A percentile compares a stretch with the other conserved stretches of the same genome.
Evolutionary conservation across 2,113 vertebrate genomes (phyloP).

Genomic region (Noturus placidus): DNA sequence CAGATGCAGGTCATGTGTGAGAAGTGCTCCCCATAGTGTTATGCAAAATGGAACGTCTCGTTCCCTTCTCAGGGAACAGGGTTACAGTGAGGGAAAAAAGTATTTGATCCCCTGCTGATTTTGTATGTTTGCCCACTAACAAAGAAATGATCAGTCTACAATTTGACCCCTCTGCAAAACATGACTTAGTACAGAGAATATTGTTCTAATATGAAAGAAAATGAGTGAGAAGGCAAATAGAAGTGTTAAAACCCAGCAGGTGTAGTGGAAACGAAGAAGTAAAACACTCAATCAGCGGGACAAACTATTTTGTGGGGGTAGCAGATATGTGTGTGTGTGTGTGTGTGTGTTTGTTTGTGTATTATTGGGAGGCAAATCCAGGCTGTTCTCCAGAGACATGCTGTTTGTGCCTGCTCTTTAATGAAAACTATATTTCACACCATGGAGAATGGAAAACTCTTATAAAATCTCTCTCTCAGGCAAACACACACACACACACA

Average conservation of each 20-base stretch:
- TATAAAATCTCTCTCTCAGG: neutral
- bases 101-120: too few species aligned
- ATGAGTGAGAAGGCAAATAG: neutral
- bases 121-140: too few species aligned
- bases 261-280: neutral
- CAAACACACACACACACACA: slow-evolving; percentile 17
- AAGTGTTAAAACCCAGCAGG: slow-evolving; percentile 6
- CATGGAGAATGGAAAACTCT: neutral
- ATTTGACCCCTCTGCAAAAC: too few species aligned
- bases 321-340: slow-evolving; percentile 33
- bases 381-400: slow-evolving; percentile 4
- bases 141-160: too few species aligned
- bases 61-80: too few species aligned
- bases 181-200: too few species aligned
- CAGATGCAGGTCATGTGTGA: too few species aligned
- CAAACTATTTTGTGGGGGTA: neutral
- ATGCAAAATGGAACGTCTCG: too few species aligned
- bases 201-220: neutral
- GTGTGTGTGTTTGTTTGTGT: slow-evolving; percentile 35
- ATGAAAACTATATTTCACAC: slow-evolving; percentile 54
- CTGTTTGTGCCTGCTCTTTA: slow-evolving; percentile 35
- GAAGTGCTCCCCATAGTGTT: too few species aligned
- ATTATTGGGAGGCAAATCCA: slow-evolving; percentile 8
- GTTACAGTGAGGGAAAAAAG: too few species aligned
- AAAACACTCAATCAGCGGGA: slow-evolving; percentile 15